phyloP scores from a whole-genome alignment of 64 coral and sea anemone genomes.

The Acropora yongei region DNA sequence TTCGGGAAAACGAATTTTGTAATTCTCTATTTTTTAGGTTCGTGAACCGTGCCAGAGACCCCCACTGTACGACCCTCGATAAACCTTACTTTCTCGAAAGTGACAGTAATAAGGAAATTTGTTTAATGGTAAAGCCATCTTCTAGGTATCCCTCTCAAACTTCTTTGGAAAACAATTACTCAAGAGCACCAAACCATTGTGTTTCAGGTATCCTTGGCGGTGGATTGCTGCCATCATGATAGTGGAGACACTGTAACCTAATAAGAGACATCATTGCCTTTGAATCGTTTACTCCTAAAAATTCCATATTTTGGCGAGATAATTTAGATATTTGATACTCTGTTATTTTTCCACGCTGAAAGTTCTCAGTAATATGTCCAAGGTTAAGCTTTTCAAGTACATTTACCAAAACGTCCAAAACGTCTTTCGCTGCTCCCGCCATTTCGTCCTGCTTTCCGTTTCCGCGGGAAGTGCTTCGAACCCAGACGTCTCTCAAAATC shows the following conservation, averaged over 20 bases:
- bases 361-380: slow-evolving; percentile 54
- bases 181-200: slow-evolving; percentile 55
- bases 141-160: slow-evolving; percentile 59
- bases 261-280: slow-evolving; percentile 59
- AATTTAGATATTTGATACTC: slow-evolving; percentile 59
- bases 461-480: too few relatives aligned
- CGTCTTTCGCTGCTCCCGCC: slow-evolving; percentile 6
- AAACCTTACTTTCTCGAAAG: slow-evolving; percentile 64
- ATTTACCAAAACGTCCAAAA: slow-evolving; percentile 9
- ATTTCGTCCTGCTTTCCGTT: slow-evolving; percentile 17
- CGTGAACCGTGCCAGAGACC: too few relatives aligned
- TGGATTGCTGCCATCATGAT: slow-evolving; percentile 64
- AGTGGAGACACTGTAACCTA: slow-evolving; percentile 50
- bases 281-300: slow-evolving; percentile 49
- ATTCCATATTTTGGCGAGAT: slow-evolving; percentile 48
- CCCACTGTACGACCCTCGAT: too few relatives aligned
- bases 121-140: slow-evolving; percentile 54
- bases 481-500: too few relatives aligned
- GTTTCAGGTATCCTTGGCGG: slow-evolving; percentile 41
- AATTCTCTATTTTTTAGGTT: too few relatives aligned
- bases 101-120: slow-evolving; percentile 43
- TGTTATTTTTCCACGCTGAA: slow-evolving; percentile 51
- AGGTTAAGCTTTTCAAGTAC: slow-evolving; percentile 22
- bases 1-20: too few relatives aligned
- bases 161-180: slow-evolving; percentile 49